Percentiles rank a stretch among this genome's conserved stretches.
These are phyloP conservation scores for Imbricaverruca yamaguchii DNA, from an alignment of 2,888 invertebrate genomes.

Conservation along the genomic window DNA sequence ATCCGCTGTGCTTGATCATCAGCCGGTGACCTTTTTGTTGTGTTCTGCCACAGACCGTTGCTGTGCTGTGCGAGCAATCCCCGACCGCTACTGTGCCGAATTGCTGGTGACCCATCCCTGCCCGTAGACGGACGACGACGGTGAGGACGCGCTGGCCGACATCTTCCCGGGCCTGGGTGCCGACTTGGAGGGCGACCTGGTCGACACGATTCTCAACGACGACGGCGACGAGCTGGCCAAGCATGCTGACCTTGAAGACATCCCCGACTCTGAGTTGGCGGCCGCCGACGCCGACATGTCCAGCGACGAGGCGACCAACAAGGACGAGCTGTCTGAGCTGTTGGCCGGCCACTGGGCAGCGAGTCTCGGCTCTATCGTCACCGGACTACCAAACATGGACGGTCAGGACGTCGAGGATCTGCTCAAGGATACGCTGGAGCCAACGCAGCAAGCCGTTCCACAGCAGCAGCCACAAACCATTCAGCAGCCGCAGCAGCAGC, in stretches of 20 bases:
- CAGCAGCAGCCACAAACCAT: slow-evolving; percentile 23
- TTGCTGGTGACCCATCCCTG: no score
- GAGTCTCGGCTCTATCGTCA: slow-evolving; percentile 7
- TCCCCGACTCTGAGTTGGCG: slow-evolving; percentile 13
- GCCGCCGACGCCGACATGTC: slow-evolving; percentile 4
- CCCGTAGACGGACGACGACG: neutral
- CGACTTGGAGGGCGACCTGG: slow-evolving; percentile 57
- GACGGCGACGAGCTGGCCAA: slow-evolving; percentile 39
- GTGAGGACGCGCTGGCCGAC: slow-evolving; percentile 50
- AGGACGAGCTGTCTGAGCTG: slow-evolving; percentile 19
- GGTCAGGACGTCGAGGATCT: slow-evolving; percentile 86
- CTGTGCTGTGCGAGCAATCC: no score
- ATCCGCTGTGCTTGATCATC: no score
- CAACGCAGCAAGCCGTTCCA: neutral
- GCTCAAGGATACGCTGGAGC: slow-evolving; percentile 72
- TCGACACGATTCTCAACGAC: slow-evolving; percentile 60
- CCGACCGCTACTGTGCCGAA: no score
- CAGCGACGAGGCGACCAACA: neutral
- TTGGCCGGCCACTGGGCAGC: neutral
- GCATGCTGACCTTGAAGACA: slow-evolving; percentile 12
- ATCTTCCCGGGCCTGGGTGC: slow-evolving; percentile 57
- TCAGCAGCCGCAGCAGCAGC: slow-evolving; percentile 23
- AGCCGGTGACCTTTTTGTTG: no score
- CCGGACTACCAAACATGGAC: slow-evolving; percentile 53
- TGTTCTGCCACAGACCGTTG: no score